Conservation (phyloP, 2,113 vertebrate genomes). For the Neoarius graeffei region DNA sequence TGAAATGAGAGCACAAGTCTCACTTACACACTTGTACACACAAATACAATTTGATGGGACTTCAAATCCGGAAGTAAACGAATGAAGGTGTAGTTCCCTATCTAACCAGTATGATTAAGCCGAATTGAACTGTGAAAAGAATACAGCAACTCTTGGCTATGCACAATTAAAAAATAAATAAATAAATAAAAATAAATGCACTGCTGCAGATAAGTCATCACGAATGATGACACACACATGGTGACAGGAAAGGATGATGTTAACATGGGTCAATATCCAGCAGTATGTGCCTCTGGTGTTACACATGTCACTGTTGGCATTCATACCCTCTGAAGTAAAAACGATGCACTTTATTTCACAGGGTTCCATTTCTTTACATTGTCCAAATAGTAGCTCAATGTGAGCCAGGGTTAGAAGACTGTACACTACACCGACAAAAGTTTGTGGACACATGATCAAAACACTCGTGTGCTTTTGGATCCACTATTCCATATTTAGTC, state of each 20-base stretch:
- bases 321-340: neutral
- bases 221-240: neutral
- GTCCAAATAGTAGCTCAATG: neutral
- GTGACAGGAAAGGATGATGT: conserved; percentile 1
- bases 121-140: neutral
- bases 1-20: conserved; percentile 57
- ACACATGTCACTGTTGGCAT: neutral
- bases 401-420: neutral
- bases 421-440: neutral
- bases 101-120: neutral
- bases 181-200: neutral
- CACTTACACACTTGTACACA: conserved; percentile 35
- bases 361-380: neutral
- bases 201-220: neutral
- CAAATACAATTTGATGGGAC: conserved; percentile 2
- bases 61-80: neutral
- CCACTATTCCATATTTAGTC: neutral
- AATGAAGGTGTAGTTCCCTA: neutral
- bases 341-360: neutral
- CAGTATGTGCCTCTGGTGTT: conserved; percentile 8
- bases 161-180: neutral
- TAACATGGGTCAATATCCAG: neutral
- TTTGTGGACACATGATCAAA: neutral
- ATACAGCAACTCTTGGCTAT: neutral
- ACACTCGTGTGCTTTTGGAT: neutral